Base-by-base conservation (phyloP, 2,113 vertebrate genomes). In the Scophthalmus maximus region DNA sequence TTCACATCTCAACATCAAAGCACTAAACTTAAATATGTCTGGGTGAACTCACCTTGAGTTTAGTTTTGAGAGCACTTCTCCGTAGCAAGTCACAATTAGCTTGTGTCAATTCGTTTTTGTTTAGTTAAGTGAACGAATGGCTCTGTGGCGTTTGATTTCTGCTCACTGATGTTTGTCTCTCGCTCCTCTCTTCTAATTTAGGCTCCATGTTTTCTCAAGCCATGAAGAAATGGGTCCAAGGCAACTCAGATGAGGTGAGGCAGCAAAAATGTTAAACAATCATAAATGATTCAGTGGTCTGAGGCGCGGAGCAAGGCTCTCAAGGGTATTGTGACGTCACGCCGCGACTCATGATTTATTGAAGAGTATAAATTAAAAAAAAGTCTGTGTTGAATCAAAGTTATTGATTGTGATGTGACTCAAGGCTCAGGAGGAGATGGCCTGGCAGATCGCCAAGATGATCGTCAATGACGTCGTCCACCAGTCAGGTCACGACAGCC, bases 361-460 rank as follows among this genome's bases (percentile, higher is more conserved):
- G 36, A 61, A 58, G 32, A 64, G 9, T 12, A 0, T 20, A 11
- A 8, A 59, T 23, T n/a, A n/a, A n/a, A 20, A 18, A 23, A 14
- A 26, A 15, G 46, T 25, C 57, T 26, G 40, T 15, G 1, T 10
- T 36, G n/a, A 53, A 22, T 58, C 20, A 22, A 32, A 32, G 29
- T 44, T 12, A n/a, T 57, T 76, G 17, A 63, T 14, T 59, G 6
- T 73, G 53, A 38, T 65, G 8, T 69, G 25, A 55, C 38, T 64
- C 15, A 46, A 99, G 97, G 97, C 98, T 70, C 97, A 98, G 89
- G 98, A 98, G 82, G 98, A 99, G 91, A 96, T 98, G 95, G 98
- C 98, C 3, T 98, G 98, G 98, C 96, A 97, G 91, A 99, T 99
- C 52, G 97, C 98, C 1, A 99, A 99, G 88, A 99, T 99, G 98